These are phyloP conservation scores for Microtus pennsylvanicus DNA, from an alignment of 2,113 vertebrate species.

Conservation along the genomic window DNA sequence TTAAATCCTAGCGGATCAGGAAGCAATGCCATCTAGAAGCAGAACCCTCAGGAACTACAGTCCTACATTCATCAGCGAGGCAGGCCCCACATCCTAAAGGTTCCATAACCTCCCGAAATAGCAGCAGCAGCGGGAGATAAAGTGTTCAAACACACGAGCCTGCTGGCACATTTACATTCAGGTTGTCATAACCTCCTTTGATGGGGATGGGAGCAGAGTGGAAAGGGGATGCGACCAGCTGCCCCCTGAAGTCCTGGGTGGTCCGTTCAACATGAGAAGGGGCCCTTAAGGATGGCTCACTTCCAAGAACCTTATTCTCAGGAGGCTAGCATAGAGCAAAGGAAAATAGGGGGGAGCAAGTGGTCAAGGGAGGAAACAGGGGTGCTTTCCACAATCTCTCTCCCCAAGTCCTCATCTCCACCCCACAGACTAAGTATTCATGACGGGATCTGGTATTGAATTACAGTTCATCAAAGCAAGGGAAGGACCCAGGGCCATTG, in stretches of 20 bases:
- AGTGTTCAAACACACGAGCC: neutral
- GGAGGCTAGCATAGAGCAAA: neutral
- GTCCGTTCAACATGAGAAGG: neutral
- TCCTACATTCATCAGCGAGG: neutral
- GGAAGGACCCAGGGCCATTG: neutral
- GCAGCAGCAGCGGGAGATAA: neutral
- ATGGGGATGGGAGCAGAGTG: neutral
- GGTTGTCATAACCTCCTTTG: neutral
- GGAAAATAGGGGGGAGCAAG: accelerated
- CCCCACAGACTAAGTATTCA: neutral
- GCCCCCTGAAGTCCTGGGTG: neutral
- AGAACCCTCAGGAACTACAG: neutral
- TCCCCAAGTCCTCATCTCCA: neutral
- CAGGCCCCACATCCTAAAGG: neutral
- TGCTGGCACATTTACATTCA: neutral
- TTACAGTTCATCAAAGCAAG: neutral
- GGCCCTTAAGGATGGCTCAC: neutral
- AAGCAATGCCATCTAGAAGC: neutral
- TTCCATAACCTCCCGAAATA: neutral
- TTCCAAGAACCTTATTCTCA: neutral
- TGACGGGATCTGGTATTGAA: neutral
- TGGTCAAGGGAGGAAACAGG: neutral
- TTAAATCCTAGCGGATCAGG: neutral
- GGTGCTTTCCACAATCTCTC: neutral
- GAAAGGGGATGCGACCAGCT: neutral